Evolutionary conservation across 2,113 vertebrate species (phyloP).

Genomic region (Chamaetylas fuelleborni): DNA sequence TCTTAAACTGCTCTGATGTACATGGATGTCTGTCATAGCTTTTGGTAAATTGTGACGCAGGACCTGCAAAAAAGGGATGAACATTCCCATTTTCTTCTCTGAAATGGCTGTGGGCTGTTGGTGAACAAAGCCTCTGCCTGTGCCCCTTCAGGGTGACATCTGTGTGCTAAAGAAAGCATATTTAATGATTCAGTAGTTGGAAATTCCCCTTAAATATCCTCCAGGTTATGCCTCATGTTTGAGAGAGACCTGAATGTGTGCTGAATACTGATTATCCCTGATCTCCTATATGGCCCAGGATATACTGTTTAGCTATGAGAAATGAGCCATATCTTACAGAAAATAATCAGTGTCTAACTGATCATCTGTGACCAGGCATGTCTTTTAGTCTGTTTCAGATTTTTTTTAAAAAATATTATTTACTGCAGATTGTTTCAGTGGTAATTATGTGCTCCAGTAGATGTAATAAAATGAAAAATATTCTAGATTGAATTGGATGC

Average conservation of each 20-base stretch:
- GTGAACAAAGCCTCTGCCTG: not conserved
- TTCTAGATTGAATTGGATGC: not conserved
- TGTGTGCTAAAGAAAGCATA: not conserved
- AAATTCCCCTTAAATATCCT: slow-evolving; percentile 4
- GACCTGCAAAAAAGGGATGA: not conserved
- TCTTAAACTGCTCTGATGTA: not conserved
- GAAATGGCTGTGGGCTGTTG: not conserved
- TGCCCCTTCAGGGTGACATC: not conserved
- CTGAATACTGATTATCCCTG: not conserved
- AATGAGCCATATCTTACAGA: not conserved
- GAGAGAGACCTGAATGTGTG: not conserved
- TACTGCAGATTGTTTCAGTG: not conserved
- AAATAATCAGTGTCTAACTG: not conserved
- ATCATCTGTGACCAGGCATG: not conserved
- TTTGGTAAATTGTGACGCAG: not conserved
- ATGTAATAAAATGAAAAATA: not conserved
- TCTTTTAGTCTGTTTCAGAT: not conserved
- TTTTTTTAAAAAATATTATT: not conserved
- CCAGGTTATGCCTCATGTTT: not conserved
- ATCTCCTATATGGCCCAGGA: not conserved
- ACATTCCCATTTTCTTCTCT: not conserved
- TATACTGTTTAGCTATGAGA: not conserved
- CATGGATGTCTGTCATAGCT: not conserved
- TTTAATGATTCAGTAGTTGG: not conserved
- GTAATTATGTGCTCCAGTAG: not conserved